Conservation (phyloP, 2,888 invertebrate species). For the Keiferia lycopersicella region DNA sequence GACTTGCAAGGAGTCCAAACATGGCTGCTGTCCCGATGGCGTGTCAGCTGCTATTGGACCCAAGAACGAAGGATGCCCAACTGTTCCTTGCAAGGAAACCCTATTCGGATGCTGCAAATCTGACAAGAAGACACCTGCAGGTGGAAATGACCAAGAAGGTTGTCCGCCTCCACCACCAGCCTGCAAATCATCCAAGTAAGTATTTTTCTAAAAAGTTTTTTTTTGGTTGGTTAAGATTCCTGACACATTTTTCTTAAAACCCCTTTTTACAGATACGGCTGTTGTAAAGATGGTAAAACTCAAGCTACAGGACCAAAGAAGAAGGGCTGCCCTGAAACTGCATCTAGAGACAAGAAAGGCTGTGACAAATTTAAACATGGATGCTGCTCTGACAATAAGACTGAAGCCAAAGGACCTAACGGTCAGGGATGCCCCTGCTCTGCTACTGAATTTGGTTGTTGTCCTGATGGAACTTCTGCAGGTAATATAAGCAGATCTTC, state of each 20-base stretch:
- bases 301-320: conserved; percentile 84
- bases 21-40: conserved; percentile 92
- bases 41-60: conserved; percentile 89
- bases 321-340: conserved; percentile 72
- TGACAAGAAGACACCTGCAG: conserved; percentile 88
- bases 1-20: conserved; percentile 88
- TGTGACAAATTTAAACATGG: conserved; percentile 84
- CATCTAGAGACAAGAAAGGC: conserved; percentile 45
- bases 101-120: conserved; percentile 92
- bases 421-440: conserved; percentile 85
- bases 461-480: conserved; percentile 84
- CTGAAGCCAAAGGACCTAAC: conserved; percentile 82
- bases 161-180: conserved; percentile 86
- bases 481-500: conserved; percentile 60
- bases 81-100: conserved; percentile 86
- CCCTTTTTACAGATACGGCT: conserved; percentile 78
- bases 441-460: conserved; percentile 85
- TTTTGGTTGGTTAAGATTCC: neutral
- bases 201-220: neutral
- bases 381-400: conserved; percentile 87
- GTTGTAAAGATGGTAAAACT: conserved; percentile 86
- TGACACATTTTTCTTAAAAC: neutral
- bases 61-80: conserved; percentile 88
- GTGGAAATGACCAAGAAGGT: conserved; percentile 91
- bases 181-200: conserved; percentile 80